A percentile compares a stretch with the other conserved stretches of the same genome.
Conservation (phyloP, 2,888 invertebrate genomes). For the Drosophila nr. perissopoda region DNA sequence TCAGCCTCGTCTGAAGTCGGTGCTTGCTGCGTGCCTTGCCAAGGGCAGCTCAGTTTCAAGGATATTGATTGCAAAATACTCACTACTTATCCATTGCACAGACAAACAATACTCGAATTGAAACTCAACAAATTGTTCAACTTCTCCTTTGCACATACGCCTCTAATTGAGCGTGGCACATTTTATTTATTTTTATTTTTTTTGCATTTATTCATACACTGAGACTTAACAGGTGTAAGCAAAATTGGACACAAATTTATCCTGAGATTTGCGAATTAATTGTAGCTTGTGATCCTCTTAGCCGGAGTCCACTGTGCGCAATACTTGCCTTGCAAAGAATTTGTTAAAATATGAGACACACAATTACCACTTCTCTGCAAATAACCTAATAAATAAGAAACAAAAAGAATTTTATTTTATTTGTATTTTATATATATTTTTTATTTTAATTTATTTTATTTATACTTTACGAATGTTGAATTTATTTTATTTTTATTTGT, state of each 20-base stretch:
- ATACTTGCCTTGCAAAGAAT: too few relatives aligned
- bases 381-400: too few relatives aligned
- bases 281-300: too few relatives aligned
- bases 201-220: neutral
- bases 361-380: too few relatives aligned
- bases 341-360: too few relatives aligned
- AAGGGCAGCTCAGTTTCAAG: conserved; percentile 38
- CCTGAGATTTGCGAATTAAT: too few relatives aligned
- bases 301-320: too few relatives aligned
- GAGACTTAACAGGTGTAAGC: neutral
- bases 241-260: neutral
- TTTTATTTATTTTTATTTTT: neutral
- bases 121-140: conserved; percentile 12
- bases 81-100: conserved; percentile 44
- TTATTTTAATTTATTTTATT: too few relatives aligned
- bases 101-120: conserved; percentile 32
- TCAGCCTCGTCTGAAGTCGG: neutral
- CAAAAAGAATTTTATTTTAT: too few relatives aligned
- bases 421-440: too few relatives aligned
- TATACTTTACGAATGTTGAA: too few relatives aligned
- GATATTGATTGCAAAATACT: conserved; percentile 50
- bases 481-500: too few relatives aligned
- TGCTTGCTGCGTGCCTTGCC: conserved; percentile 8
- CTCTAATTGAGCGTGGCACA: conserved; percentile 5
- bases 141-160: neutral